These are phyloP conservation scores for Rhorus exstirpatorius DNA, from an alignment of 2,888 invertebrate species.

Conservation along the genomic window DNA sequence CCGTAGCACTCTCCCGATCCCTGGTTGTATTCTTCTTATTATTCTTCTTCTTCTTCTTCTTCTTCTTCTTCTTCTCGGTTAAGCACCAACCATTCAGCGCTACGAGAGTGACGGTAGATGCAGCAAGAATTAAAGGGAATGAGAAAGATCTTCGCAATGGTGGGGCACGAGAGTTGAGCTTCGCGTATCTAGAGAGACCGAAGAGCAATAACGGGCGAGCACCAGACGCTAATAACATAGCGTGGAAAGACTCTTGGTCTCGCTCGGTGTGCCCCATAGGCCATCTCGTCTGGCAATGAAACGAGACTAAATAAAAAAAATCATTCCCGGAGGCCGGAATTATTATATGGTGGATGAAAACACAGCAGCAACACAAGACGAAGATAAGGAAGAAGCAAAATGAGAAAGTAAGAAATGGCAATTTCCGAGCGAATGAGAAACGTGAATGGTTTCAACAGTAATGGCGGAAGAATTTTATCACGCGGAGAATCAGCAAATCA, in stretches of 20 bases:
- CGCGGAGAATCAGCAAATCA: constrained; percentile 29
- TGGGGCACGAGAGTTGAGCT: constrained; percentile 72
- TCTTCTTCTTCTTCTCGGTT: constrained; percentile 43
- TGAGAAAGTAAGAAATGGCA: constrained; percentile 12
- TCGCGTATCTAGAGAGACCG: constrained; percentile 78
- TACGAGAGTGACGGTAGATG: constrained; percentile 71
- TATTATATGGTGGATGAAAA: constrained; percentile 86
- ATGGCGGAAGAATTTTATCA: constrained; percentile 55
- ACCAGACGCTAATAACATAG: constrained; percentile 86
- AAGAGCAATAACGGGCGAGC: constrained; percentile 85
- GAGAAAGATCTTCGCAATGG: constrained; percentile 61
- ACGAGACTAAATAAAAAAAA: constrained; percentile 85
- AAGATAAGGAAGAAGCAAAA: constrained; percentile 56
- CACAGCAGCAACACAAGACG: constrained; percentile 69
- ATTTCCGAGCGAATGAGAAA: constrained; percentile 15
- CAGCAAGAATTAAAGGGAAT: constrained; percentile 63
- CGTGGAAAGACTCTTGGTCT: constrained; percentile 77
- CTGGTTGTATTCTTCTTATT: constrained; percentile 55
- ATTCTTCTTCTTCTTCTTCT: constrained; percentile 36
- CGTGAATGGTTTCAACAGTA: constrained; percentile 31
- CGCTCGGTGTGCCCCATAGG: constrained; percentile 83
- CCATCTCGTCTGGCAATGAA: constrained; percentile 84
- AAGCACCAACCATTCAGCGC: constrained; percentile 58
- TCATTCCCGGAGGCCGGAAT: constrained; percentile 79
- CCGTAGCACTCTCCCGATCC: constrained; percentile 63